Conservation (phyloP, 2,888 invertebrate species). For the Pycnomerus fuliginosus region DNA sequence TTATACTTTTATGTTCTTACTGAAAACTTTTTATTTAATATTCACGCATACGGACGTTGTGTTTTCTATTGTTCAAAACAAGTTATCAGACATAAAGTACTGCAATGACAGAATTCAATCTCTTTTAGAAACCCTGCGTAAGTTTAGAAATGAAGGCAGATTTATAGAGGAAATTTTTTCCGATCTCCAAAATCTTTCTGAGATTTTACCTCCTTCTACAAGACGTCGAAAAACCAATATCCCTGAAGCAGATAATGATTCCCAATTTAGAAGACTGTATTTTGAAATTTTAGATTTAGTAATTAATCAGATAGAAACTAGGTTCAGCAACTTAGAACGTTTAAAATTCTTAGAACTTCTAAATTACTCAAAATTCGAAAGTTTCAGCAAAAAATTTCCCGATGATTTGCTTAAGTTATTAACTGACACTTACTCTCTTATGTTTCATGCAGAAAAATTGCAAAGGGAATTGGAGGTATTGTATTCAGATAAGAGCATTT, state of each 20-base stretch:
- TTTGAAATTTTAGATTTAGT: conserved; percentile 12
- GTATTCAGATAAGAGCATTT: conserved; percentile 9
- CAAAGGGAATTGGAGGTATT: conserved; percentile 14
- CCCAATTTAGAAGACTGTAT: conserved; percentile 1
- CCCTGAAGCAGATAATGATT: conserved; percentile 4
- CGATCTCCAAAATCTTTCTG: conserved; percentile 3
- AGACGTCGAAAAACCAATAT: conserved; percentile 8
- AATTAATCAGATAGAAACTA: conserved; percentile 9
- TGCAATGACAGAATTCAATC: conserved; percentile 18
- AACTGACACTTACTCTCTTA: conserved; percentile 6
- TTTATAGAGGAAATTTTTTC: conserved; percentile 4
- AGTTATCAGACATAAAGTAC: conserved; percentile 16
- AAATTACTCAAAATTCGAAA: conserved; percentile 6
- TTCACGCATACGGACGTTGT: conserved; percentile 15
- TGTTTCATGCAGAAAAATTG: conserved; percentile 10
- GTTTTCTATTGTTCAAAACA: conserved; percentile 15
- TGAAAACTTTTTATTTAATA: conserved; percentile 15
- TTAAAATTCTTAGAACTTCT: conserved; percentile 13
- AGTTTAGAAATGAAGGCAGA: conserved; percentile 8
- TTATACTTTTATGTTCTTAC: conserved; percentile 17
- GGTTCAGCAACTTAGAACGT: conserved; percentile 6
- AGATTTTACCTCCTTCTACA: conserved; percentile 3
- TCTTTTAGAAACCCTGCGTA: conserved; percentile 7
- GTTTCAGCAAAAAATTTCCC: conserved; percentile 9
- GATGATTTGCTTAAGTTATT: conserved; percentile 6